phyloP scores from a whole-genome alignment of 2,888 invertebrate species.

The Coremacera marginata region DNA sequence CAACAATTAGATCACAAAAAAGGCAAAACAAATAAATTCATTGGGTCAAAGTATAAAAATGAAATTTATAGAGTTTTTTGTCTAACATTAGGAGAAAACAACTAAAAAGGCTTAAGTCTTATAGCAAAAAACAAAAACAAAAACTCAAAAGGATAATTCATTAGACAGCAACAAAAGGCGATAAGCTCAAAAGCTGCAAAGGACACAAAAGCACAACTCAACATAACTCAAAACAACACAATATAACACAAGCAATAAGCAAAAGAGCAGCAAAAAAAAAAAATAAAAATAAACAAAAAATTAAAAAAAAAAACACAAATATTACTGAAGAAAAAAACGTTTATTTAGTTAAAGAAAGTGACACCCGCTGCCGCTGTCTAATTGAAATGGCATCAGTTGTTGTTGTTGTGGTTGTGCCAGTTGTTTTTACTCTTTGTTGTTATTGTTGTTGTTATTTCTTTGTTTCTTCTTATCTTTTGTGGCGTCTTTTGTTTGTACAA shows the following conservation, averaged over 20 bases:
- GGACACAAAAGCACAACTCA: slow-evolving; percentile 43
- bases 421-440: not conserved
- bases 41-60: too few relatives aligned
- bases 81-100: slow-evolving; percentile 15
- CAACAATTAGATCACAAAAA: too few relatives aligned
- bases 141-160: not conserved
- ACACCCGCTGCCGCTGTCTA: slow-evolving; percentile 39
- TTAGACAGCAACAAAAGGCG: too few relatives aligned
- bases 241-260: not conserved
- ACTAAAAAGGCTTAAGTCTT: slow-evolving; percentile 26
- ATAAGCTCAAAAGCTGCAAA: not conserved
- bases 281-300: slow-evolving; percentile 20
- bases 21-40: too few relatives aligned
- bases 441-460: not conserved
- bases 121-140: not conserved
- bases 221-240: slow-evolving; percentile 34
- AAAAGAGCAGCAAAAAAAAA: slow-evolving; percentile 31
- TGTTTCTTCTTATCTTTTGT: not conserved
- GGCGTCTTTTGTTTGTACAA: slow-evolving; percentile 14
- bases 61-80: too few relatives aligned
- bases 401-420: slow-evolving; percentile 26
- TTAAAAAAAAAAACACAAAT: slow-evolving; percentile 15
- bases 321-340: too few relatives aligned
- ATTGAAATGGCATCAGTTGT: slow-evolving; percentile 44
- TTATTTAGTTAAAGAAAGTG: slow-evolving; percentile 1